Percentiles rank a stretch among this genome's conserved stretches.
phyloP scores from a whole-genome alignment of 1,140 invertebrate genomes.

The Branchinecta lynchi region DNA sequence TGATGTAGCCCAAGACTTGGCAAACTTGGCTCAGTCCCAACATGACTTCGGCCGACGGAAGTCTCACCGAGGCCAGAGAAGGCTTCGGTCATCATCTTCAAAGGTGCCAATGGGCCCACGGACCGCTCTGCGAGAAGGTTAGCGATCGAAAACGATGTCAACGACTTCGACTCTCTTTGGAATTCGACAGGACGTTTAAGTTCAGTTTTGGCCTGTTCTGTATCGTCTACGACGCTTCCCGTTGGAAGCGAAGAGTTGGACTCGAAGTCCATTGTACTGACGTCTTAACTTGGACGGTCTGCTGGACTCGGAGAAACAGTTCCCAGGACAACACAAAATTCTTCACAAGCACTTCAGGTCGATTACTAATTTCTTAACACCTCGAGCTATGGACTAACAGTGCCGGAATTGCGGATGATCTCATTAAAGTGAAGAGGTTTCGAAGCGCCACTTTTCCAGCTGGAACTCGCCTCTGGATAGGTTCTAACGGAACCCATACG shows the following conservation, averaged over 20 bases:
- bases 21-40: no score
- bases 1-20: no score
- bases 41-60: no score
- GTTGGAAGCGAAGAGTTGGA: no score
- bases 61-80: background rate
- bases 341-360: no score
- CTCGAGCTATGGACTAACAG: background rate
- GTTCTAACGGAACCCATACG: constrained; percentile 1
- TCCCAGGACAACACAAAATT: no score
- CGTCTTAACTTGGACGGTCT: no score
- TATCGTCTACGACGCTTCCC: no score
- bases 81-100: background rate
- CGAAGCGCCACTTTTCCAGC: background rate
- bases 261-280: no score
- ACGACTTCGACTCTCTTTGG: background rate
- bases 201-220: no score
- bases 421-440: background rate
- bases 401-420: background rate
- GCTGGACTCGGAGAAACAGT: no score
- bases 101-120: background rate
- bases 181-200: background rate
- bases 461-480: background rate
- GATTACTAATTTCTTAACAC: no score
- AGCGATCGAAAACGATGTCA: background rate
- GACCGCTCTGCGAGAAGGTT: background rate